Percentiles rank a stretch among this genome's conserved stretches.
Evolutionary conservation across 2,113 vertebrate genomes (phyloP).

Genomic region (Proterorhinus semilunaris): DNA sequence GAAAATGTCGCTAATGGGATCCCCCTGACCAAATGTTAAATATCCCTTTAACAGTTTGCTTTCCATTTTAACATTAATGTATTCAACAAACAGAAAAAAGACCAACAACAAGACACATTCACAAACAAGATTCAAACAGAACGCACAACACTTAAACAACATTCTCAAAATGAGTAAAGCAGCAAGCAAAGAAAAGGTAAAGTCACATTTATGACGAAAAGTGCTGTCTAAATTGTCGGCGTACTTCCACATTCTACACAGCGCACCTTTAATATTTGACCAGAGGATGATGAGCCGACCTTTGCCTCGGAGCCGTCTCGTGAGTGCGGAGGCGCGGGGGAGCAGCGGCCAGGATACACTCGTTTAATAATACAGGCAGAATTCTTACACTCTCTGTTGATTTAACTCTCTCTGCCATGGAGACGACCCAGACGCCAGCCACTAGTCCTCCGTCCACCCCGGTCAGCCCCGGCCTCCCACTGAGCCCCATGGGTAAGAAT

Average conservation of each 20-base stretch:
- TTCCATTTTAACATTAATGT: no score
- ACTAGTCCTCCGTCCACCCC: constrained; percentile 38
- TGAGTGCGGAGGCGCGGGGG: constrained; percentile 10
- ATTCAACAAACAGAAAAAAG: no score
- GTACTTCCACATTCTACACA: constrained; percentile 8
- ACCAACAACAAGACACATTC: no score
- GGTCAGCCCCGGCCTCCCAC: constrained; percentile 17
- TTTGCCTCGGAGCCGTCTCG: constrained; percentile 52
- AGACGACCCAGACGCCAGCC: constrained; percentile 28
- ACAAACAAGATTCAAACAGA: no score
- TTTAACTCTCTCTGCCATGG: constrained; percentile 27
- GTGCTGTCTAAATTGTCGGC: neutral
- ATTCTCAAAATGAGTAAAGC: no score
- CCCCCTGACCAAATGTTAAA: no score
- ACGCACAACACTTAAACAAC: no score
- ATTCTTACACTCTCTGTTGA: no score
- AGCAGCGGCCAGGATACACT: neutral
- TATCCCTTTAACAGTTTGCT: no score
- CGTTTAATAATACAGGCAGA: no score
- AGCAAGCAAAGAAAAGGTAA: no score
- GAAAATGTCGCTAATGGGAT: no score
- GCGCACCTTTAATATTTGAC: constrained; percentile 69
- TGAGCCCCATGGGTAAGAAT: constrained; percentile 45
- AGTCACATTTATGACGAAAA: neutral
- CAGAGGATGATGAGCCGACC: constrained; percentile 45